Conservation (phyloP, 2,113 vertebrate genomes). For the Rana temporaria region DNA sequence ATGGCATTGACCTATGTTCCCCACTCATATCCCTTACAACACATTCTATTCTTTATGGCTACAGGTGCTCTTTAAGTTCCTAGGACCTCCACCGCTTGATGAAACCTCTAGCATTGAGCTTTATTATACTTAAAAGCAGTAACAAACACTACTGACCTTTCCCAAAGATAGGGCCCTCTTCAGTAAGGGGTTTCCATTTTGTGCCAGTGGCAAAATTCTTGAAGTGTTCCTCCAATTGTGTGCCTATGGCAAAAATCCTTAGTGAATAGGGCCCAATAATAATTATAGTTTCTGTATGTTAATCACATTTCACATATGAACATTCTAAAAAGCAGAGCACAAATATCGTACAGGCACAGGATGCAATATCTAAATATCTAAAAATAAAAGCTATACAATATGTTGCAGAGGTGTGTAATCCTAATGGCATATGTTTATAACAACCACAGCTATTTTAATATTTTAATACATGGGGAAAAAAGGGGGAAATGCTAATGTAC, state of each 20-base stretch:
- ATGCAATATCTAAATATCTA: conserved; percentile 7
- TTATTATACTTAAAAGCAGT: conserved; percentile 52
- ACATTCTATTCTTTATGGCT: no score
- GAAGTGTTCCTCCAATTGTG: conserved; percentile 56
- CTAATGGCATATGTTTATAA: no score
- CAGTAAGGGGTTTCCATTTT: conserved; percentile 58
- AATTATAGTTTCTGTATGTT: conserved; percentile 47
- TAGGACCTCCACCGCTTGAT: background rate
- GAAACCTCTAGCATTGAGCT: conserved; percentile 25
- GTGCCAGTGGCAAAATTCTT: conserved; percentile 57
- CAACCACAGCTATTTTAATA: no score
- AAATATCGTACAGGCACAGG: conserved; percentile 48
- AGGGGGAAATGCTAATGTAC: no score
- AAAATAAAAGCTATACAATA: conserved; percentile 17
- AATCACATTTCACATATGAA: conserved; percentile 3
- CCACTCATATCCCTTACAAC: no score
- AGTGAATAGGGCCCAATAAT: conserved; percentile 58
- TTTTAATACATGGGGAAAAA: no score
- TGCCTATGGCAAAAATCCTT: conserved; percentile 59
- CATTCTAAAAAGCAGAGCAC: background rate
- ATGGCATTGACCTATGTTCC: no score
- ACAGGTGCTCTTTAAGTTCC: background rate
- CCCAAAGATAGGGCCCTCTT: conserved; percentile 59
- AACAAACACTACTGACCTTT: conserved; percentile 57
- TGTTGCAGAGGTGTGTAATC: conserved; percentile 1